Percentiles rank a stretch among this genome's conserved stretches.
phyloP scores from a whole-genome alignment of 2,113 vertebrate species.

The Telmatochromis sp. region DNA sequence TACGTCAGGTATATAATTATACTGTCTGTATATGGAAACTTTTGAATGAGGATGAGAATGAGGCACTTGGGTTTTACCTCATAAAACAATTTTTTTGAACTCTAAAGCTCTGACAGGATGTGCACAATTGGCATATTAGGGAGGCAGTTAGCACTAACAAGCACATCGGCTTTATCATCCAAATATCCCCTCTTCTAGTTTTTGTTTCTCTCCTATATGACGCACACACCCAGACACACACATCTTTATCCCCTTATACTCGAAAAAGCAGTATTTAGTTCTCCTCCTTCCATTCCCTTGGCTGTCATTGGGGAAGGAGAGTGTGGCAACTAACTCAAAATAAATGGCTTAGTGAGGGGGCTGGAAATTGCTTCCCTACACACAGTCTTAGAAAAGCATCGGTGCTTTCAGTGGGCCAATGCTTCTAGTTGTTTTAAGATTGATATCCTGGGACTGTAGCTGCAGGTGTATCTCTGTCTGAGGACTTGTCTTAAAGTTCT shows the following conservation, averaged over 20 bases:
- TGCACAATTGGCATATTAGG: constrained; percentile 25
- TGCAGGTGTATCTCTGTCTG: background rate
- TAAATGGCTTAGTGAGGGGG: background rate
- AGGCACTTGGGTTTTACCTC: constrained; percentile 20
- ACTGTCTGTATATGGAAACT: background rate
- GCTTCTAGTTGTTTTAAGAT: background rate
- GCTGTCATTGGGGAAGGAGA: background rate
- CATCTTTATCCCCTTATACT: background rate
- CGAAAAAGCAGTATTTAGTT: background rate
- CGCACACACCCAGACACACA: background rate
- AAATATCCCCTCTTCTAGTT: background rate
- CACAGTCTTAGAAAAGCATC: background rate
- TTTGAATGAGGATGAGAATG: background rate
- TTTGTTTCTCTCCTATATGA: background rate
- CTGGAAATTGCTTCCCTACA: background rate
- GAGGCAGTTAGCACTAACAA: constrained; percentile 35
- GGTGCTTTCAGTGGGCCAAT: background rate
- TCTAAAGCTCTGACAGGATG: constrained; percentile 8
- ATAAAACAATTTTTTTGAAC: background rate
- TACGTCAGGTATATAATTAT: constrained; percentile 36
- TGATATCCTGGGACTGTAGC: background rate
- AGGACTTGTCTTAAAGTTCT: background rate
- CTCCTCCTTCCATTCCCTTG: background rate
- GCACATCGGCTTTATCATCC: constrained; percentile 19
- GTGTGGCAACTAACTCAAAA: background rate